Evolutionary conservation across 2,888 invertebrate species (phyloP), one percentile per base, ranked within the genome.

Genomic region (Ceriagrion tenellum): DNA sequence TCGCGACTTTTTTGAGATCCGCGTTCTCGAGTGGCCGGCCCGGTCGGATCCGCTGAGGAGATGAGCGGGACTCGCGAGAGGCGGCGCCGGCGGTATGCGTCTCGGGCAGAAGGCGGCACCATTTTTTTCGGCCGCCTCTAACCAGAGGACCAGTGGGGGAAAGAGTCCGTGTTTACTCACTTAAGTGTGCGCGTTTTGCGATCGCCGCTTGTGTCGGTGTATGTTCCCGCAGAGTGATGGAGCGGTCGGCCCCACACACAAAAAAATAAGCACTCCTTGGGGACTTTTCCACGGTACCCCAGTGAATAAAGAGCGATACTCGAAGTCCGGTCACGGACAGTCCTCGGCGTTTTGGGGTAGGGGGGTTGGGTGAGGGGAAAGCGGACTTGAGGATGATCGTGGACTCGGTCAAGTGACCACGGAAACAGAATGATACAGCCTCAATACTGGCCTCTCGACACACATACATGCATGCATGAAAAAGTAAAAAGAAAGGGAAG

Each of bases 281-380:
- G 20, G 59, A 59, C 59, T 59, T 59, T 16, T 47, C 47, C 47
- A 47, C 8, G 47, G 59, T 18, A 26, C 88, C 40, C n/a, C 23
- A 40, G 63, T 63, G 93, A 93, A 40, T 40, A 74, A 74, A 26
- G 69, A 93, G 16, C 69, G 69, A 26, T 35, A 63, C 69, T 69
- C 20, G 69, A 69, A 93, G 63, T 93, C 93, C 74, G 69, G 93
- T 93, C 93, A 93, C 93, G 93, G 47, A 74, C 63, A 59, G 59
- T 20, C 59, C 47, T 20, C 59, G 13, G 12, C n/a, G 69, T 18
- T n/a, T n/a, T n/a, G n/a, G n/a, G n/a, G n/a, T n/a, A n/a, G n/a
- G n/a, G n/a, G n/a, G n/a, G n/a, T n/a, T n/a, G n/a, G n/a, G n/a
- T n/a, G n/a, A 12, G 40, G 55, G 47, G 93, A n/a, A 3, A 47